Percentiles rank a stretch among this genome's conserved stretches.
phyloP scores from a whole-genome alignment of 2,888 invertebrate genomes.

The Dryococelus australis region DNA sequence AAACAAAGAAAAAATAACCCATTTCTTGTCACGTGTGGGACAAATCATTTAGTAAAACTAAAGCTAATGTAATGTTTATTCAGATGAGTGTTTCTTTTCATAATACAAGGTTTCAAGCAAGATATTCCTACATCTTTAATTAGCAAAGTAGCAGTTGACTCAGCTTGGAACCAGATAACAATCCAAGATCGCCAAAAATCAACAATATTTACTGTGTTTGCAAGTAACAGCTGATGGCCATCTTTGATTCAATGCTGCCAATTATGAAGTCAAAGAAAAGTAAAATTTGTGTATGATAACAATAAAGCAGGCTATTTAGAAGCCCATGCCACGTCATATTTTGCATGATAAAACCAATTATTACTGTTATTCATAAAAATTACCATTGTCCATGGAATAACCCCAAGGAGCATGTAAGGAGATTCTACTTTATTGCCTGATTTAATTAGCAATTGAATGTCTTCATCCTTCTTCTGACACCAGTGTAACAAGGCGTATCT shows the following conservation, averaged over 20 bases:
- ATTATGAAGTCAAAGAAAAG: neutral
- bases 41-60: neutral
- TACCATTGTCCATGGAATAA: neutral
- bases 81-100: neutral
- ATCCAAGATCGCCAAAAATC: neutral
- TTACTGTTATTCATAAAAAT: neutral
- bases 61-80: neutral
- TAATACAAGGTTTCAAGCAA: neutral
- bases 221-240: neutral
- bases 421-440: too few species aligned
- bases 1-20: neutral
- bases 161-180: neutral
- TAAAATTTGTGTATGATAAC: neutral
- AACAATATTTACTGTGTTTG: neutral
- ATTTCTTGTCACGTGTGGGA: slow-evolving; percentile 6
- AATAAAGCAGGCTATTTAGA: neutral
- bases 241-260: neutral
- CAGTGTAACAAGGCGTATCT: too few species aligned
- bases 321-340: neutral
- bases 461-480: too few species aligned
- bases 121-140: neutral
- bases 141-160: neutral
- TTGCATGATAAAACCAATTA: neutral
- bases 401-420: neutral
- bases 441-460: too few species aligned